These are phyloP conservation scores for Petaurus breviceps DNA, from an alignment of 2,113 vertebrate species.

Conservation along the genomic window DNA sequence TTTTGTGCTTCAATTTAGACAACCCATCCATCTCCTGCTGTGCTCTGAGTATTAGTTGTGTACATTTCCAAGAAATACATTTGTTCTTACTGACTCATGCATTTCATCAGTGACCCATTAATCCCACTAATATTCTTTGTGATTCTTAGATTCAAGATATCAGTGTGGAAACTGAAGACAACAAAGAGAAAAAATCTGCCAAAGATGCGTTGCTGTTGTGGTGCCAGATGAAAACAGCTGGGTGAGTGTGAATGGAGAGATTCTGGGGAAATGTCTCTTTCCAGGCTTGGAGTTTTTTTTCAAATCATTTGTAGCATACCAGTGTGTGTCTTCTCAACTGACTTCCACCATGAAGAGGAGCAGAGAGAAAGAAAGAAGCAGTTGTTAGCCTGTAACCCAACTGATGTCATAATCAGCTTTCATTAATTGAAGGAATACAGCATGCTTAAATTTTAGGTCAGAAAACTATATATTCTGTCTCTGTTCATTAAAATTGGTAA, in stretches of 20 bases:
- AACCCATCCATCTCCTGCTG: neutral
- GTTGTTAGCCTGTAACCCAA: neutral
- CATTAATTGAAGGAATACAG: constrained; percentile 13
- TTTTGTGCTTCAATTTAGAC: neutral
- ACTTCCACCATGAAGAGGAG: constrained; percentile 50
- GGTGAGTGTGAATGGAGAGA: constrained; percentile 86
- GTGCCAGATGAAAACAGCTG: constrained; percentile 99
- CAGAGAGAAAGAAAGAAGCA: neutral
- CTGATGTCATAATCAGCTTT: neutral
- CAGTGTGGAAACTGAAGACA: constrained; percentile 97
- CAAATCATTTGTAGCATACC: constrained; percentile 59
- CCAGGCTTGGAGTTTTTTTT: constrained; percentile 11
- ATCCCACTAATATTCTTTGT: constrained; percentile 24
- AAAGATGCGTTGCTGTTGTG: constrained; percentile 96
- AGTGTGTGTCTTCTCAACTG: constrained; percentile 42
- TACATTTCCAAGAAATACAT: neutral
- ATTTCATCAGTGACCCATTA: constrained; percentile 20
- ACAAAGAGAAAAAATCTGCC: constrained; percentile 97
- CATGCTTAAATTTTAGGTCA: constrained; percentile 8
- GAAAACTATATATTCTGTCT: neutral
- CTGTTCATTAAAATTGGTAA: constrained; percentile 12
- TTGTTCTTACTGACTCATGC: neutral
- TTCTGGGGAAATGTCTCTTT: constrained; percentile 52
- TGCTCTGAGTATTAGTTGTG: neutral
- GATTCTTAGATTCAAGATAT: constrained; percentile 95